Evolutionary conservation across 2,797 vertebrate genomes (phyloP).

Genomic region (Oreortyx pictus): DNA sequence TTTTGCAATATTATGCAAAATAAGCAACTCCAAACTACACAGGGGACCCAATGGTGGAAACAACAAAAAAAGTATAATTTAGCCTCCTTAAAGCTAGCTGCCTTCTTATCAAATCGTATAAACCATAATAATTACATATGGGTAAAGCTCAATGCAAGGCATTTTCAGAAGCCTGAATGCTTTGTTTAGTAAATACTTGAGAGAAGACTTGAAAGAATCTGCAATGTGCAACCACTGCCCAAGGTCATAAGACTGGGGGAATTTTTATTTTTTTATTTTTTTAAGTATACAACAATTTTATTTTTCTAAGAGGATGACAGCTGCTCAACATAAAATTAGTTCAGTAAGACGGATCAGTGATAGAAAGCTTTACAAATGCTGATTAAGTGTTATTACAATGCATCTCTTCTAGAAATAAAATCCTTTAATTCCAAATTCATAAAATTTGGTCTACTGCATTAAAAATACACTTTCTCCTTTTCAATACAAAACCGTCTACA

Average conservation of each 20-base stretch:
- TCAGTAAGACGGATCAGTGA: not conserved
- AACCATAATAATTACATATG: not conserved
- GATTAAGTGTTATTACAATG: not conserved
- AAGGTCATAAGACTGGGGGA: not conserved
- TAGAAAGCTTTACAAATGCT: not conserved
- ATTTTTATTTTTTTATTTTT: not conserved
- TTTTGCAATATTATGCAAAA: not conserved
- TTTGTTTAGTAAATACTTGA: not conserved
- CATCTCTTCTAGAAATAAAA: not conserved
- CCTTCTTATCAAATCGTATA: not conserved
- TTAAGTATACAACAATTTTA: not conserved
- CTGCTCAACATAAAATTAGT: not conserved
- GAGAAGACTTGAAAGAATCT: not conserved
- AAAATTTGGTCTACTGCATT: not conserved
- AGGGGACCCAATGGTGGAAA: fast-evolving
- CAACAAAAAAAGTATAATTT: not conserved
- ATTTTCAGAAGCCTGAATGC: not conserved
- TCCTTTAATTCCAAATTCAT: not conserved
- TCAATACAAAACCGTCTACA: not conserved
- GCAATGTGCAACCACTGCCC: not conserved
- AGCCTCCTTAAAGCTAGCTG: not conserved
- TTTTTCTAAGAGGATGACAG: not conserved
- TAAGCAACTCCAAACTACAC: not conserved
- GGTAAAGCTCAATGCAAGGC: not conserved
- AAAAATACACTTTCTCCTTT: not conserved